phyloP scores from a whole-genome alignment of 2,888 invertebrate genomes.

The Ormyrus thymus region DNA sequence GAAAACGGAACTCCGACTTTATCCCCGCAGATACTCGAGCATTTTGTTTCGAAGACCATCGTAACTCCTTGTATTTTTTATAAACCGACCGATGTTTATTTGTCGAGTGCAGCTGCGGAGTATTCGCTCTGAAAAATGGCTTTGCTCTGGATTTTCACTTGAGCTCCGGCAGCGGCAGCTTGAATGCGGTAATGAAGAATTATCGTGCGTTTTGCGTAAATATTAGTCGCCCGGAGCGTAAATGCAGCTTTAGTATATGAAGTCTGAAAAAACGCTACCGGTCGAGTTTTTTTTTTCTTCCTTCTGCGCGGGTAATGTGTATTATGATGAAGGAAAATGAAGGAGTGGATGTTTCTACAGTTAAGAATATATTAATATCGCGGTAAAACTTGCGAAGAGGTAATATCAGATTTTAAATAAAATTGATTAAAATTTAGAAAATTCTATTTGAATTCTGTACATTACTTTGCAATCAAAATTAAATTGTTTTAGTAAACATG shows the following conservation, averaged over 20 bases:
- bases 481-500: too few relatives aligned
- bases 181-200: conserved; percentile 17
- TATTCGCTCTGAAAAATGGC: conserved; percentile 11
- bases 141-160: conserved; percentile 21
- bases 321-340: background rate
- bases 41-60: conserved; percentile 34
- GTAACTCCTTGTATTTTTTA: conserved; percentile 34
- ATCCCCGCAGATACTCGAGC: background rate
- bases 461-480: too few relatives aligned
- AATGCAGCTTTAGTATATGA: conserved; percentile 6
- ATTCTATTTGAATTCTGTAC: too few relatives aligned
- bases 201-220: conserved; percentile 8
- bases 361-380: conserved; percentile 4
- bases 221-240: background rate
- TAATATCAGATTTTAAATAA: too few relatives aligned
- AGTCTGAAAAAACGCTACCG: background rate
- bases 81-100: background rate
- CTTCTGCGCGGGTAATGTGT: background rate
- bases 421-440: too few relatives aligned
- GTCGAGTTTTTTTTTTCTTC: background rate
- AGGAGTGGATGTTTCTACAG: background rate
- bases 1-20: conserved; percentile 31
- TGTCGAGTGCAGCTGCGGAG: background rate
- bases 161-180: background rate
- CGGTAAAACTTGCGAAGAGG: conserved; percentile 14